Percentiles rank a stretch among this genome's conserved stretches.
phyloP scores from a whole-genome alignment of 2,113 vertebrate genomes.

The Phaethon lepturus region DNA sequence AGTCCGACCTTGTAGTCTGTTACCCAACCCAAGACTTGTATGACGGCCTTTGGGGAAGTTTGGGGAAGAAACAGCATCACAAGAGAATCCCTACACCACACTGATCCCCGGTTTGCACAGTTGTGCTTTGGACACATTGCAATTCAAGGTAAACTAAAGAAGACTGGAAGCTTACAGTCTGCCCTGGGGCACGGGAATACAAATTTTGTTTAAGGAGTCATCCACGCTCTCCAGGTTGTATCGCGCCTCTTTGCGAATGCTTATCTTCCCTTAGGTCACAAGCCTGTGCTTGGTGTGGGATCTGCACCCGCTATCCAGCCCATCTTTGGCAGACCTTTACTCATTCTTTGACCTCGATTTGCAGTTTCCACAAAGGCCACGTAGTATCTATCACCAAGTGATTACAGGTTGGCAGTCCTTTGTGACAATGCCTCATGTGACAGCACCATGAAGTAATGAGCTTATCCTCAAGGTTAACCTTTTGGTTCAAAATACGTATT shows the following conservation, averaged over 20 bases:
- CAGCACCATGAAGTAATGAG: background rate
- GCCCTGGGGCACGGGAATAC: accelerated
- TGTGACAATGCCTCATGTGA: background rate
- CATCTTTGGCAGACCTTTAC: background rate
- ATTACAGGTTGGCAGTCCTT: background rate
- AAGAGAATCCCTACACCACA: background rate
- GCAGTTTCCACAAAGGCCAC: background rate
- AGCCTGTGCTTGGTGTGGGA: accelerated
- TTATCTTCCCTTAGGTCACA: background rate
- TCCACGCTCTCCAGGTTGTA: background rate
- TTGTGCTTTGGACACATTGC: background rate
- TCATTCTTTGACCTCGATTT: background rate
- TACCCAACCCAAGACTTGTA: background rate
- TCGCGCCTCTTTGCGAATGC: background rate
- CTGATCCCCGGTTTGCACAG: background rate
- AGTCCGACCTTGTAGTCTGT: background rate
- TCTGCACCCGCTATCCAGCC: background rate
- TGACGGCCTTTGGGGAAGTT: background rate
- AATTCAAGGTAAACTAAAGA: background rate
- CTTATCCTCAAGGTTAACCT: background rate
- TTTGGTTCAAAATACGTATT: background rate
- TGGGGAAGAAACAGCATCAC: background rate
- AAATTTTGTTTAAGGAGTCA: background rate
- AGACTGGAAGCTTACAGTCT: background rate
- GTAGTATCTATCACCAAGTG: accelerated